Evolutionary conservation across 2,797 vertebrate species (phyloP).

Genomic region (Sebastes matsubarae): DNA sequence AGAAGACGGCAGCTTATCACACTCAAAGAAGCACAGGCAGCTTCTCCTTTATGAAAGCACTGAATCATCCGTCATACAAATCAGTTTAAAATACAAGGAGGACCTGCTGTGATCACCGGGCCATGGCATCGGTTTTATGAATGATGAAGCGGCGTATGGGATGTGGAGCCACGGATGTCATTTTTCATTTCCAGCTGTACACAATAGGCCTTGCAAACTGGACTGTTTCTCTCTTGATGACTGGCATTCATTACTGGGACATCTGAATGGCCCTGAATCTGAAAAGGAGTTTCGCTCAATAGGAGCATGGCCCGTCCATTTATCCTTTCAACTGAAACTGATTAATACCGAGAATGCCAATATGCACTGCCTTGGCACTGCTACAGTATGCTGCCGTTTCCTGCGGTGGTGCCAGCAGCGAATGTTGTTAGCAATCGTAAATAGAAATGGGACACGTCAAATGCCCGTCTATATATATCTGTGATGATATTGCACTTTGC

Average conservation of each 20-base stretch:
- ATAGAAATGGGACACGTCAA: constrained; percentile 41
- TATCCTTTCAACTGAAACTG: constrained; percentile 26
- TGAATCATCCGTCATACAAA: constrained; percentile 62
- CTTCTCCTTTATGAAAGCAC: constrained; percentile 56
- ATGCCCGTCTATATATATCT: constrained; percentile 26
- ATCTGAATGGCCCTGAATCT: constrained; percentile 31
- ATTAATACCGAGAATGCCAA: constrained; percentile 18
- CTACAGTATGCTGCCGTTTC: neutral
- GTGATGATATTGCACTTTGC: constrained; percentile 24
- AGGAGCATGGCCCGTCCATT: constrained; percentile 11
- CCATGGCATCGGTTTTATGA: constrained; percentile 38
- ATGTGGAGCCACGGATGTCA: constrained; percentile 14
- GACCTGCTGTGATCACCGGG: constrained; percentile 37
- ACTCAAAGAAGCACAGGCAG: constrained; percentile 40
- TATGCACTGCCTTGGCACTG: constrained; percentile 4
- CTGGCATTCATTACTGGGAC: constrained; percentile 29
- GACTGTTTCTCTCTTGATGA: constrained; percentile 18
- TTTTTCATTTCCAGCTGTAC: constrained; percentile 57
- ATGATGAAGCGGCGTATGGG: constrained; percentile 33
- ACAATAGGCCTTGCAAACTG: constrained; percentile 35
- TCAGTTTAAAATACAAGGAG: constrained; percentile 41
- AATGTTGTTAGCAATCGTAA: constrained; percentile 31
- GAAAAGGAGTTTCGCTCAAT: constrained; percentile 23
- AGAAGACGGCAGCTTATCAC: constrained; percentile 61
- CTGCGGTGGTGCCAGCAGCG: neutral